These are phyloP conservation scores for Myiagra hebetior DNA, from an alignment of 2,113 vertebrate genomes.

Conservation along the genomic window DNA sequence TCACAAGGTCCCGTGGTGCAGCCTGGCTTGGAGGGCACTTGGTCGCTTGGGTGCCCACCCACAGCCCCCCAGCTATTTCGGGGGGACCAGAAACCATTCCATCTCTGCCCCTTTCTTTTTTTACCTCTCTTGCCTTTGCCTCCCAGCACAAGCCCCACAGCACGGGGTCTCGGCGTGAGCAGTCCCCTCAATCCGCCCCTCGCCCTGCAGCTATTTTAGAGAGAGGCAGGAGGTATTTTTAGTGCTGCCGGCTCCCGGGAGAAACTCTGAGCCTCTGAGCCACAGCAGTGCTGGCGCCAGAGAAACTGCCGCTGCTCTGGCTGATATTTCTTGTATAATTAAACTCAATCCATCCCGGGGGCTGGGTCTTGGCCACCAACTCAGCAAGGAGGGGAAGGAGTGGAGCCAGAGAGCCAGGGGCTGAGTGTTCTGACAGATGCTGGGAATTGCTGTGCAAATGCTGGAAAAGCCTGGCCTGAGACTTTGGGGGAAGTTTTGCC, in stretches of 20 bases:
- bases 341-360: constrained; percentile 52
- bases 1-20: neutral
- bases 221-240: constrained; percentile 54
- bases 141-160: neutral
- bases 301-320: constrained; percentile 56
- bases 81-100: neutral
- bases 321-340: constrained; percentile 65
- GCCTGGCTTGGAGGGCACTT: neutral
- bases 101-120: neutral
- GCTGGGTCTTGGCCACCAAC: constrained; percentile 45
- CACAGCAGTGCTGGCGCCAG: constrained; percentile 51
- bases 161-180: neutral
- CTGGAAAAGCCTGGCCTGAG: neutral
- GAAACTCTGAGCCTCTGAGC: constrained; percentile 46
- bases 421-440: neutral
- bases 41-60: neutral
- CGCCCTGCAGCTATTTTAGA: constrained; percentile 24
- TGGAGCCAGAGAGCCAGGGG: neutral
- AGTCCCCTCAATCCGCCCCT: constrained; percentile 4
- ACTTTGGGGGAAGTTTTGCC: neutral
- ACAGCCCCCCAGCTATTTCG: neutral
- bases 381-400: constrained; percentile 28
- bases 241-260: constrained; percentile 33
- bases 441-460: neutral
- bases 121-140: neutral